Percentiles rank a stretch among this genome's conserved stretches.
Evolutionary conservation across 2,113 vertebrate genomes (phyloP).

Genomic region (Morone saxatilis): DNA sequence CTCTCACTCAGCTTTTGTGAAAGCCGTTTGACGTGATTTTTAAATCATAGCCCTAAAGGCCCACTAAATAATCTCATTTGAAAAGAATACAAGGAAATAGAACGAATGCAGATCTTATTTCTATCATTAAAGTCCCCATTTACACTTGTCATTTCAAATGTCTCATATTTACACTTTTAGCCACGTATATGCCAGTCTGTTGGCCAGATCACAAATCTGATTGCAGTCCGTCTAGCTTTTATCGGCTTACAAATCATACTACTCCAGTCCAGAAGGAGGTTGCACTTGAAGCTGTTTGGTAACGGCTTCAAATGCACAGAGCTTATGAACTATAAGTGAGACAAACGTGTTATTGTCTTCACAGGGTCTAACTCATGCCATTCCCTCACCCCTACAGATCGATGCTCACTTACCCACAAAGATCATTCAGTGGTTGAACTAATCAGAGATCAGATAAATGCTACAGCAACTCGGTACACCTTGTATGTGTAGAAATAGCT

Average conservation of each 20-base stretch:
- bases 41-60: not conserved
- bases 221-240: too few relatives aligned
- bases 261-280: too few relatives aligned
- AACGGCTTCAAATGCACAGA: too few relatives aligned
- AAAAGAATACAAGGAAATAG: not conserved
- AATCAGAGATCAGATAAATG: not conserved
- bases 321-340: not conserved
- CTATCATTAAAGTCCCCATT: too few relatives aligned
- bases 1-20: not conserved
- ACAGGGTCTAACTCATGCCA: not conserved
- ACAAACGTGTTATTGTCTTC: not conserved
- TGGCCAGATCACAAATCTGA: too few relatives aligned
- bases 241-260: too few relatives aligned
- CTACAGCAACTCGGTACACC: not conserved
- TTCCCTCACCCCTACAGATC: not conserved
- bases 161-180: too few relatives aligned
- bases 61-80: not conserved
- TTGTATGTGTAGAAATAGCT: not conserved
- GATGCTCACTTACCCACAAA: not conserved
- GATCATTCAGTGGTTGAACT: not conserved
- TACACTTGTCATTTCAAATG: too few relatives aligned
- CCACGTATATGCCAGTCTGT: too few relatives aligned
- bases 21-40: not conserved
- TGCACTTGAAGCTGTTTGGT: too few relatives aligned
- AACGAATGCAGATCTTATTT: not conserved